phyloP scores from a whole-genome alignment of 2,113 vertebrate species.

The Pygathrix nemaeus region DNA sequence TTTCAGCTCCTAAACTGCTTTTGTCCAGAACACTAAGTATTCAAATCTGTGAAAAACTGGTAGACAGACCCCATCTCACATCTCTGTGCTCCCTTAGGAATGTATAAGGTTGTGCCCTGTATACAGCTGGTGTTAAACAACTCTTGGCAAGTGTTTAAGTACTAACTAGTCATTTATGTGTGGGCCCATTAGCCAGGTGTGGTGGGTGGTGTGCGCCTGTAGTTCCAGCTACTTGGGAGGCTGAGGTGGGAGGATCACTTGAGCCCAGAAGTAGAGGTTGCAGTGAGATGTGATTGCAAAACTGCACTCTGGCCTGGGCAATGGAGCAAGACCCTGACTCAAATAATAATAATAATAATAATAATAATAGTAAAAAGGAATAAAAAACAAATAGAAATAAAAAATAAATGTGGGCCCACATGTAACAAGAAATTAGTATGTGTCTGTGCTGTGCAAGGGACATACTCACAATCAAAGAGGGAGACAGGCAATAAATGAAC shows the following conservation, averaged over 20 bases:
- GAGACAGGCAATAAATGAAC: neutral
- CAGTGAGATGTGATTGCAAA: too few species aligned
- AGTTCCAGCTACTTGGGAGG: too few species aligned
- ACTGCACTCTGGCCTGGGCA: too few species aligned
- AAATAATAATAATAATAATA: too few species aligned
- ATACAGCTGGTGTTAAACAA: neutral
- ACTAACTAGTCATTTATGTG: neutral
- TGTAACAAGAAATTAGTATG: neutral
- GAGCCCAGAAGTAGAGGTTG: too few species aligned
- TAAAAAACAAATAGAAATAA: too few species aligned
- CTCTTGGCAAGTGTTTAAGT: neutral
- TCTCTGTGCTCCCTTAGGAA: neutral
- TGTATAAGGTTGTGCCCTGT: neutral
- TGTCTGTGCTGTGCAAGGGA: neutral
- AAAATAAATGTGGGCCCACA: neutral
- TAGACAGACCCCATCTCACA: neutral
- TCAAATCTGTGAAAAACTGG: neutral
- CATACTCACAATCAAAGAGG: neutral
- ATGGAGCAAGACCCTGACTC: too few species aligned
- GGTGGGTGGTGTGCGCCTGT: too few species aligned
- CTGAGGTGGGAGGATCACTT: too few species aligned
- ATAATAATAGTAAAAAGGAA: too few species aligned
- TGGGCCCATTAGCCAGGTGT: neutral
- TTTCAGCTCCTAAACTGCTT: neutral
- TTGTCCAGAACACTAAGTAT: neutral